Base-by-base conservation (phyloP, 53 echinoderm and acorn worm genomes). In the Holothuria scabra region DNA sequence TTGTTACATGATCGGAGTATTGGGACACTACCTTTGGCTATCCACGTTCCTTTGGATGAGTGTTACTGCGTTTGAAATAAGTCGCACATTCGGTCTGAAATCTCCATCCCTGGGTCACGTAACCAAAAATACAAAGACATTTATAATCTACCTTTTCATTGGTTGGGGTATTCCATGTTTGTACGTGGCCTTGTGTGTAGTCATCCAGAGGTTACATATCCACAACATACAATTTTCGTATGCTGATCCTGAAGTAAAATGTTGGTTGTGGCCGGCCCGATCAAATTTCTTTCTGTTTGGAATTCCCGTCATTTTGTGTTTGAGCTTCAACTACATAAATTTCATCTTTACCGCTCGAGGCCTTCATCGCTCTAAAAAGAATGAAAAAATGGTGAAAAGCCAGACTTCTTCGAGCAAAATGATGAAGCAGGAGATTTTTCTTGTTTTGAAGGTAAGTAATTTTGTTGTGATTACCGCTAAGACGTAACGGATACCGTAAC, bases 31-130 rank as follows among this genome's bases (percentile, higher is more conserved):
- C 68, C 32, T 89, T 46, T 89, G 89, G 89, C 63, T 89, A 22
- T 78, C 89, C 19, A 75, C 84, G 25, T 89, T 89, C 33, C 76
- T 89, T 46, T 89, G 89, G 89, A 89, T 84, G 84, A 85, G 84
- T 23, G 79, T 76, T 13, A 66, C 84, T 2, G 89, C 84, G 12
- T 89, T 59, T 68, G 85, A 75, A n/a, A 80, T 89, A 38, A 89
- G 84, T 33, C 84, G 89, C 1, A 89, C 84, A 25, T 78, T 89
- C 23, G 84, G 84, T 26, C 66, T 60, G 12, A 60, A 26, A 26
- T 22, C 61, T 8, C 0, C 61, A 8, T 14, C 5, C 16, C 61
- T 60, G 22, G 11, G 8, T 23, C 61, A 60, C 22, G 6, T 22
- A 7, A 26, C 26, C 26, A 3, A 2, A 14, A 60, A 8, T 26